Evolutionary conservation across 2,113 vertebrate genomes (phyloP), one percentile per base, ranked within the genome.

Genomic region (Mustelus asterias): DNA sequence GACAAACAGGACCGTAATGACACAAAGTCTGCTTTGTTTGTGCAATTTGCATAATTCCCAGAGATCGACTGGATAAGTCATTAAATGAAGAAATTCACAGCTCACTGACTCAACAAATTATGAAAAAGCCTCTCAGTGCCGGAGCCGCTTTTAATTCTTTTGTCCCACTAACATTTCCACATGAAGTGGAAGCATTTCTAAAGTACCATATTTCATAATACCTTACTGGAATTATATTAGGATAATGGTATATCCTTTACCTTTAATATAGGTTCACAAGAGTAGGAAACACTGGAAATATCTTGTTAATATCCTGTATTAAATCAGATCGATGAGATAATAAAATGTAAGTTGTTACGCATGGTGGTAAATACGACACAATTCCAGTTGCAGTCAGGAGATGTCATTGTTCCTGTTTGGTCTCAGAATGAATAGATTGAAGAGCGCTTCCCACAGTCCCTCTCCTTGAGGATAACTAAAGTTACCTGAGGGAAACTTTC

Each of bases 41-140:
- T 93, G 58, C 60, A 93, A 65, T 65, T 65, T 93, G 37, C 16
- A 65, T 65, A 65, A 93, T 65, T 37, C 60, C 89, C 33, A 93
- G 33, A 37, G 89, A 65, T 0, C 33, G 37, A 63, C n/a, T 65
- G 89, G 60, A 93, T 10, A 93, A 93, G 33, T 65, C 33, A 65
- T 93, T 65, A 65, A 65, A 37, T 93, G 89, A 16, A 65, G 24
- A 93, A 58, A 65, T 16, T 93, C 58, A 93, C 89, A 92, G 89
- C 89, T 92, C 16, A 14, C 54, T 92, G 58, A 63, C 58, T 93
- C 89, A 37, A 37, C 89, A 93, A 93, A 93, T 65, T 37, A 65
- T 65, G 37, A 93, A 65, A 37, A 6, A 58, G 33, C n/a, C 24
- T 26, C 88, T 92, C n/a, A n/a, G 58, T 63, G 11, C n/a, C 33